Conservation (phyloP, 2,888 invertebrate species). For the Acanthosepion pharaonis region DNA sequence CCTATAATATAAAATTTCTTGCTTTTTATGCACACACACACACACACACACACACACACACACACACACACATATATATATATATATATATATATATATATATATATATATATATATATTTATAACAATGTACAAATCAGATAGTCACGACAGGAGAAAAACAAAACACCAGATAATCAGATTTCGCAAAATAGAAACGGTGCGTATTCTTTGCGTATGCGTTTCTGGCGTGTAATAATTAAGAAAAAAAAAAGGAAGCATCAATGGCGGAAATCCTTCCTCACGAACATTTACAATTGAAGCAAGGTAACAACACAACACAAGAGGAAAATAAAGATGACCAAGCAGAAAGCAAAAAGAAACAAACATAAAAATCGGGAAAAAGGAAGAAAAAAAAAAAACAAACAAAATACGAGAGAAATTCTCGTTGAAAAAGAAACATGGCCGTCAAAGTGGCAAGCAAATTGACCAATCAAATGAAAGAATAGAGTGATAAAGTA, state of each 20-base stretch:
- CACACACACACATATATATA: no score
- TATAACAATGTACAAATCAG: no score
- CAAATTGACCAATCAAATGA: conserved; percentile 9
- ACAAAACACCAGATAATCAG: no score
- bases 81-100: no score
- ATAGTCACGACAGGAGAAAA: no score
- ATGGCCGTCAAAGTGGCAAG: neutral
- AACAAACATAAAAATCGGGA: neutral
- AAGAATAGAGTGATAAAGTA: neutral
- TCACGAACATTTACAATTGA: neutral
- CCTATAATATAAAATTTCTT: no score
- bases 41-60: no score
- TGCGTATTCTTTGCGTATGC: neutral
- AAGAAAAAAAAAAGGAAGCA: neutral
- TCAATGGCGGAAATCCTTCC: neutral
- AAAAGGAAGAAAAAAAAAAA: neutral
- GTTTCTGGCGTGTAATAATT: neutral
- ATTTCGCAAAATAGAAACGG: no score
- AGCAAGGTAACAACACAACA: neutral
- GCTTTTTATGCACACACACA: no score
- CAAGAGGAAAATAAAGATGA: neutral
- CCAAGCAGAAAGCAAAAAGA: neutral
- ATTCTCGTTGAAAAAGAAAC: neutral
- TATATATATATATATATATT: no score
- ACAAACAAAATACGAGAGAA: neutral